Evolutionary conservation across 2,797 vertebrate genomes (phyloP).

Genomic region (Enteromius treurensis): DNA sequence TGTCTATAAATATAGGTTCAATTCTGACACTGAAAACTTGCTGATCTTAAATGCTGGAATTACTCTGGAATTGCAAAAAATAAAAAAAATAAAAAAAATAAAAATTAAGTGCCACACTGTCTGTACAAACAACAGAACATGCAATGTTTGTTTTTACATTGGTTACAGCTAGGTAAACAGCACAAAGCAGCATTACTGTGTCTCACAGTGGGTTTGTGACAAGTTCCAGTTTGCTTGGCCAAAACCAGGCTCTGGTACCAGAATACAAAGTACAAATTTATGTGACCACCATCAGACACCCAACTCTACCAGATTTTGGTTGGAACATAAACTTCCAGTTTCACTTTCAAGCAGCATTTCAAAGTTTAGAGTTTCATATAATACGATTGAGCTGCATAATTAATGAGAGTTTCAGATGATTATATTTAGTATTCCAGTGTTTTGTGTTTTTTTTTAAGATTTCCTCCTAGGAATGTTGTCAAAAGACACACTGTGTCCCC

Average conservation of each 20-base stretch:
- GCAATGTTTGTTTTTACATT: neutral
- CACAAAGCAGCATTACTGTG: neutral
- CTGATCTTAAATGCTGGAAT: neutral
- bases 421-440: slow-evolving; percentile 20
- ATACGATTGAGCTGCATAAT: neutral
- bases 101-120: neutral
- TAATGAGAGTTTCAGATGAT: neutral
- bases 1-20: neutral
- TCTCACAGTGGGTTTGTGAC: neutral
- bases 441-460: slow-evolving; percentile 35
- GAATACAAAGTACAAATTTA: neutral
- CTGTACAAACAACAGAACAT: neutral
- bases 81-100: neutral
- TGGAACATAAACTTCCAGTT: neutral
- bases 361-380: neutral
- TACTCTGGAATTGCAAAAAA: neutral
- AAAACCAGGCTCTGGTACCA: neutral
- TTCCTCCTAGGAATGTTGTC: slow-evolving; percentile 32
- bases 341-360: neutral
- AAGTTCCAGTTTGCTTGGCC: neutral
- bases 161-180: neutral
- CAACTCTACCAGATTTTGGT: neutral
- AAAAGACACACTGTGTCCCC: slow-evolving; percentile 38
- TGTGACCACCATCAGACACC: neutral
- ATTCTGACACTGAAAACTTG: neutral